A percentile compares a stretch with the other conserved stretches of the same genome.
phyloP scores from a whole-genome alignment of 2,113 vertebrate species.

The Paracanthobrama guichenoti region DNA sequence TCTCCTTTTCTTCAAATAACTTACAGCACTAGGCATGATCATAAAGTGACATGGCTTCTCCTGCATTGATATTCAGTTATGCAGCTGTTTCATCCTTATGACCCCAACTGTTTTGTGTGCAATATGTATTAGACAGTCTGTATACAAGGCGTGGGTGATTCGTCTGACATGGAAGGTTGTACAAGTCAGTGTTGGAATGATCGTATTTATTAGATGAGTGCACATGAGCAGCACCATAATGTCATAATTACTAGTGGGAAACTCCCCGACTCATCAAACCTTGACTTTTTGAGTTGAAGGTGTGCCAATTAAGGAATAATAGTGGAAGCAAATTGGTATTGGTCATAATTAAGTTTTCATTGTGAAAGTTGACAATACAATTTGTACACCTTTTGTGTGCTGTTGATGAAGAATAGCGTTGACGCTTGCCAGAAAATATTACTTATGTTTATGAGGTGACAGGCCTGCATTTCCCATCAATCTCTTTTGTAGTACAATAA shows the following conservation, averaged over 20 bases:
- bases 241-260: neutral
- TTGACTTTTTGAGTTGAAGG: neutral
- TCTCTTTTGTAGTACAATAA: too few species aligned
- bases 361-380: neutral
- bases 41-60: neutral
- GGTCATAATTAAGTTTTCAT: neutral
- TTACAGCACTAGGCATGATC: neutral
- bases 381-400: neutral
- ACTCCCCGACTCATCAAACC: neutral
- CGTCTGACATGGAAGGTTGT: neutral
- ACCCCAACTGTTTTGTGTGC: neutral
- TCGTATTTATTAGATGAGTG: neutral
- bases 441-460: too few species aligned
- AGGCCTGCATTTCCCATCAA: too few species aligned
- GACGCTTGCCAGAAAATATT: too few species aligned
- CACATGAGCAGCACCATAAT: conserved; percentile 4
- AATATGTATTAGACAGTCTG: neutral
- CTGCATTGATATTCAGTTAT: neutral
- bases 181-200: neutral
- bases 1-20: neutral
- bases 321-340: neutral
- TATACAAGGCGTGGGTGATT: neutral
- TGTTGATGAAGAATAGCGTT: neutral
- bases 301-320: neutral
- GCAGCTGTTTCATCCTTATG: neutral